Evolutionary conservation across 2,888 invertebrate species (phyloP), one percentile per base, ranked within the genome.

Genomic region (Cheilosia vulpina): DNA sequence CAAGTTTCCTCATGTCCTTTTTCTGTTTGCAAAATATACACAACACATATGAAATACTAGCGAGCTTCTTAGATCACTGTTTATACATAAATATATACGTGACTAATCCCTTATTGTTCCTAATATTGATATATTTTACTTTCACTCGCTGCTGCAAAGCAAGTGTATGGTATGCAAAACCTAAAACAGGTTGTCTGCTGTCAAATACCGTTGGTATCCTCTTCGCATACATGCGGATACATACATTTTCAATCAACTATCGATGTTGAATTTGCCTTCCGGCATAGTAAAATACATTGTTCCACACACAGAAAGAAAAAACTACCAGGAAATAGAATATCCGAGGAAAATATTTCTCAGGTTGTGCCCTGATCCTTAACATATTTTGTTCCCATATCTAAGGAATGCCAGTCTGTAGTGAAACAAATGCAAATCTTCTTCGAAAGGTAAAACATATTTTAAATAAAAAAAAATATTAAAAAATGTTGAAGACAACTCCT

Each of bases 231-330:
- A 27, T 27, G 27, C 6, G n/a, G 60, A 15, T 47, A 66, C 69
- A 52, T 58, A 65, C 57, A 63, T 72, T 85, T 81, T 81, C 81
- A 85, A 85, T 85, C 85, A 85, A 81, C 76, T 81, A 68, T 81
- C 81, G 57, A 85, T 62, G 76, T 66, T 69, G 71, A 84, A 81
- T 72, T 68, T 85, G 68, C 77, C 85, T 85, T 57, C 66, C 21
- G 81, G 85, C 85, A 62, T 72, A 68, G 71, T 55, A 71, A 55
- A 43, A 76, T 58, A 73, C 73, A 62, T 75, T 79, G 71, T 72
- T 72, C 77, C 31, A 50, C 4, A 52, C 13, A 52, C 4, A 15
- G n/a, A 52, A 52, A 21, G n/a, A 19, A 13, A 21, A 50, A 50
- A 11, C 50, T 21, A 19, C 9, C 21, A 19, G 7, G 21, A 50